phyloP scores from a whole-genome alignment of 2,888 invertebrate genomes.

The Aelia acuminata region DNA sequence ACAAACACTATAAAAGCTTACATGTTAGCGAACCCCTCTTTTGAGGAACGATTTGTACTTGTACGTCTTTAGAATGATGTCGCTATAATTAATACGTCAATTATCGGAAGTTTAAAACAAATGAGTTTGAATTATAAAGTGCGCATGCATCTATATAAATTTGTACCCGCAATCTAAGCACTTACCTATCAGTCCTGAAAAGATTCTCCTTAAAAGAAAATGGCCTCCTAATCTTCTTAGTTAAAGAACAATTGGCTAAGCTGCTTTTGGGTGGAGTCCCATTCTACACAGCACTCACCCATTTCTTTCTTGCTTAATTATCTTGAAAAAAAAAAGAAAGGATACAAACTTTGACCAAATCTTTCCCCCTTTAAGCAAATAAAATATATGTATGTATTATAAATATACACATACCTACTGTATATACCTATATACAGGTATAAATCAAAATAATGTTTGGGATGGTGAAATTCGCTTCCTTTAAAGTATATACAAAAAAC shows the following conservation, averaged over 20 bases:
- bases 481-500: too few species aligned
- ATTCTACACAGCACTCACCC: neutral
- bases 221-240: neutral
- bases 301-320: neutral
- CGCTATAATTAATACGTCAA: too few species aligned
- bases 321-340: neutral
- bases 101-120: too few species aligned
- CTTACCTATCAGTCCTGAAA: neutral
- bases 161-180: neutral
- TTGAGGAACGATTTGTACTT: neutral
- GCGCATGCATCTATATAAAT: too few species aligned
- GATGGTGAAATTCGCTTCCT: too few species aligned
- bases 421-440: too few species aligned
- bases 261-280: neutral
- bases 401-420: too few species aligned
- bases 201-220: neutral
- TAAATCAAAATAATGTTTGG: too few species aligned
- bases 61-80: too few species aligned
- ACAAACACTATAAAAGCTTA: neutral
- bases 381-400: neutral
- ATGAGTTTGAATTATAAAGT: too few species aligned
- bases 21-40: neutral
- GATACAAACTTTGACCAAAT: neutral
- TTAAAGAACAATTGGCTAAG: neutral
- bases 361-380: neutral